Evolutionary conservation across 2,113 vertebrate genomes (phyloP).

Genomic region (Austrofundulus limnaeus): DNA sequence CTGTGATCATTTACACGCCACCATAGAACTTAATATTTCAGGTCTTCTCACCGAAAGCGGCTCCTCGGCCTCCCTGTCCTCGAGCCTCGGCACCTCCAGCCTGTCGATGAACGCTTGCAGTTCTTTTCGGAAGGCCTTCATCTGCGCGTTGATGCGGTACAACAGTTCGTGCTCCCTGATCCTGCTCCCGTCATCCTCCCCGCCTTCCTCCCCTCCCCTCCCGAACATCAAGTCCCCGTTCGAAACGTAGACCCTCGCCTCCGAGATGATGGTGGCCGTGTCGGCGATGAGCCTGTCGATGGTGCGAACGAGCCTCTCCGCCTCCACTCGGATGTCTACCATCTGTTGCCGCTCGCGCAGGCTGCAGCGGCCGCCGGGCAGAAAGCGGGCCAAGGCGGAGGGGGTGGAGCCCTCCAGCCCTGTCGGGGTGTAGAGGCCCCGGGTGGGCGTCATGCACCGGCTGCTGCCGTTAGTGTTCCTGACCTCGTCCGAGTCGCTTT

Average conservation of each 20-base stretch:
- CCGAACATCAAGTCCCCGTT: slow-evolving; percentile 88
- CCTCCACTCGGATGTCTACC: slow-evolving; percentile 93
- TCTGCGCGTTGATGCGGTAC: slow-evolving; percentile 94
- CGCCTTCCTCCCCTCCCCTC: slow-evolving; percentile 81
- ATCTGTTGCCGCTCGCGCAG: slow-evolving; percentile 90
- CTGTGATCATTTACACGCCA: neutral
- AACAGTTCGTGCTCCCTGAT: slow-evolving; percentile 94
- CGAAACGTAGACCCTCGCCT: slow-evolving; percentile 89
- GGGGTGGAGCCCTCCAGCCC: slow-evolving; percentile 84
- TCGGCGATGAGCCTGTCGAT: slow-evolving; percentile 95
- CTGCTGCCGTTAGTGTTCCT: slow-evolving; percentile 80
- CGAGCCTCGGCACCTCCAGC: slow-evolving; percentile 88
- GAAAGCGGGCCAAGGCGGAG: slow-evolving; percentile 75
- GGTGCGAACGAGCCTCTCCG: slow-evolving; percentile 90
- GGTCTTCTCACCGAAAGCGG: slow-evolving; percentile 91
- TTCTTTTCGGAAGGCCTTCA: slow-evolving; percentile 97
- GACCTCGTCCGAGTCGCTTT: slow-evolving; percentile 94
- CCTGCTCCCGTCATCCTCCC: slow-evolving; percentile 85
- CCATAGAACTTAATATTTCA: neutral
- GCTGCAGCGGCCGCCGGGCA: slow-evolving; percentile 77
- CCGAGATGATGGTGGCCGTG: slow-evolving; percentile 91
- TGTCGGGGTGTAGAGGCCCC: slow-evolving; percentile 83
- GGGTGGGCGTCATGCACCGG: slow-evolving; percentile 87
- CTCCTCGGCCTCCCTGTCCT: slow-evolving; percentile 87
- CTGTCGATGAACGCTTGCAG: slow-evolving; percentile 94